These are phyloP conservation scores for Troides helena DNA, from an alignment of 2,888 invertebrate genomes.

Conservation along the genomic window DNA sequence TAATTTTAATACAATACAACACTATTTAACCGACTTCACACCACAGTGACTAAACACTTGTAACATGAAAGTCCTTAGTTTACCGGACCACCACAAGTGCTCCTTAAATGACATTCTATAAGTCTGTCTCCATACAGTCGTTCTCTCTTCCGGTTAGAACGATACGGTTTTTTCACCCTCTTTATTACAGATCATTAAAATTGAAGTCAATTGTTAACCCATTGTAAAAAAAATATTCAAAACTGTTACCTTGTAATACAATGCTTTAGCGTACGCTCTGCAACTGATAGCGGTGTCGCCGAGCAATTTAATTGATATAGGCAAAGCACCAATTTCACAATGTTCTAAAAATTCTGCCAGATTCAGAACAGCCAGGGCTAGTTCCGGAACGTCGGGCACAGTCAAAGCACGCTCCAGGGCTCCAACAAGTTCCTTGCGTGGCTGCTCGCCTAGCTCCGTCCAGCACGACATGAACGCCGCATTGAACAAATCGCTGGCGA, in stretches of 20 bases:
- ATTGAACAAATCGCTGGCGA: conserved; percentile 97
- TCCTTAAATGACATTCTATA: too few relatives aligned
- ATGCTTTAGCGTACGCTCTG: conserved; percentile 85
- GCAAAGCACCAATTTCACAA: conserved; percentile 96
- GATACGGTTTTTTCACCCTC: too few relatives aligned
- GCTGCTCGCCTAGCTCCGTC: conserved; percentile 93
- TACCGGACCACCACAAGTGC: too few relatives aligned
- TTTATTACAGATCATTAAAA: too few relatives aligned
- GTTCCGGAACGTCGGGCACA: conserved; percentile 95
- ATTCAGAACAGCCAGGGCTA: conserved; percentile 96
- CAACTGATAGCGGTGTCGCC: conserved; percentile 97
- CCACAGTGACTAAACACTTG: too few relatives aligned
- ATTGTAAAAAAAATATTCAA: background rate
- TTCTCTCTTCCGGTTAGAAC: too few relatives aligned
- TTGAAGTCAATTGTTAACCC: too few relatives aligned
- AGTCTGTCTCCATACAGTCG: too few relatives aligned
- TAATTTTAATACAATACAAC: too few relatives aligned
- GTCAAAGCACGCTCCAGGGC: conserved; percentile 92
- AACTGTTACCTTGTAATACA: conserved; percentile 78
- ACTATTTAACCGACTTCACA: too few relatives aligned
- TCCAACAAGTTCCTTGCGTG: conserved; percentile 91
- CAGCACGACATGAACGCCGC: conserved; percentile 99
- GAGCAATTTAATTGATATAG: conserved; percentile 91
- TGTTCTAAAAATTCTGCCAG: conserved; percentile 99
- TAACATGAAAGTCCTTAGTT: too few relatives aligned